These are phyloP conservation scores for Margaritifera margaritifera DNA, from an alignment of 2,888 invertebrate genomes.

Conservation along the genomic window DNA sequence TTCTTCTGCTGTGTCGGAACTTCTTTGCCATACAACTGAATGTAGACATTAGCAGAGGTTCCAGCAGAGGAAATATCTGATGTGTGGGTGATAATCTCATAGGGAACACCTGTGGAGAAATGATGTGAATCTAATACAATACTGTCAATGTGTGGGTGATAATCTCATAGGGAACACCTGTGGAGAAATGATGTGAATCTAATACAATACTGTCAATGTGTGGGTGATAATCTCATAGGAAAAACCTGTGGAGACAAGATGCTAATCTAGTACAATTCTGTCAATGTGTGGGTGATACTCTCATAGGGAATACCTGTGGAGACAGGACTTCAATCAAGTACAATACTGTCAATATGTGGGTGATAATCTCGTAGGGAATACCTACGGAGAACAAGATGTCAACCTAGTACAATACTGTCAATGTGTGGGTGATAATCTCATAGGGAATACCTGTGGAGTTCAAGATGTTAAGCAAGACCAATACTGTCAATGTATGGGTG, in stretches of 20 bases:
- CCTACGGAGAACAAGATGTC: constrained; percentile 43
- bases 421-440: constrained; percentile 69
- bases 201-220: constrained; percentile 44
- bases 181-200: background rate
- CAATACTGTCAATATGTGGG: constrained; percentile 52
- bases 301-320: constrained; percentile 32
- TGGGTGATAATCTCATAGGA: constrained; percentile 70
- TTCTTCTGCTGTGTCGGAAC: constrained; percentile 63
- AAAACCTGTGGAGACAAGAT: constrained; percentile 54
- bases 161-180: constrained; percentile 72
- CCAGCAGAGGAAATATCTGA: constrained; percentile 67
- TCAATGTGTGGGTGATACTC: constrained; percentile 65
- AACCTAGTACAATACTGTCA: too few species aligned
- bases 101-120: constrained; percentile 66
- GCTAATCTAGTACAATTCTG: background rate
- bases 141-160: constrained; percentile 61
- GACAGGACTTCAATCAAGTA: background rate
- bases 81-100: constrained; percentile 70
- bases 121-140: background rate
- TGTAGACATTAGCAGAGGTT: constrained; percentile 72
- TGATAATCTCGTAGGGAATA: constrained; percentile 71
- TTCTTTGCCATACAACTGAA: constrained; percentile 71
- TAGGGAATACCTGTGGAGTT: constrained; percentile 67
- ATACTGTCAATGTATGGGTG: constrained; percentile 55
- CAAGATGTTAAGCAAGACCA: background rate